Evolutionary conservation across 2,113 vertebrate species (phyloP).

Genomic region (Onychostruthus taczanowskii): DNA sequence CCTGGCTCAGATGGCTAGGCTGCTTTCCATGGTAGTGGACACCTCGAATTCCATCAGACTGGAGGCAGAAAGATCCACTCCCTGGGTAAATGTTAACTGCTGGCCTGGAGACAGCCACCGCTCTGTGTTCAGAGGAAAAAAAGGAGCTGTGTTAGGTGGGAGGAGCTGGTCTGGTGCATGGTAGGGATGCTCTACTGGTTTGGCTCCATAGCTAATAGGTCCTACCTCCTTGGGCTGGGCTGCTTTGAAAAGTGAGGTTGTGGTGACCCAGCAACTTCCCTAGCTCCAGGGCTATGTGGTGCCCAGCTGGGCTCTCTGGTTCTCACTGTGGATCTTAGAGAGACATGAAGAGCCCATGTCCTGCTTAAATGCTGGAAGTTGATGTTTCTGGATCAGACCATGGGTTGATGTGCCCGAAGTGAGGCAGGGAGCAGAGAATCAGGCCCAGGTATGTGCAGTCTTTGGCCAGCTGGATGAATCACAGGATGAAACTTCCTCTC

Average conservation of each 20-base stretch:
- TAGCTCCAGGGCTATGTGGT: accelerated
- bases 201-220: background rate
- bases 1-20: background rate
- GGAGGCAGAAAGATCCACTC: background rate
- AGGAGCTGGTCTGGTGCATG: background rate
- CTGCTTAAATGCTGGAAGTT: background rate
- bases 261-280: background rate
- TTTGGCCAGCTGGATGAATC: background rate
- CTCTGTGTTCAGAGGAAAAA: background rate
- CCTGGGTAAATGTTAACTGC: background rate
- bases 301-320: background rate
- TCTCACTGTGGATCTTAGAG: background rate
- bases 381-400: background rate
- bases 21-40: background rate
- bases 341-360: background rate
- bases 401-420: background rate
- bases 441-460: background rate
- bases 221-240: background rate
- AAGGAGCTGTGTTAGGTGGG: background rate
- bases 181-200: background rate
- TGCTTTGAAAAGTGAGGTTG: background rate
- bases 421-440: background rate
- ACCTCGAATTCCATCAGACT: background rate
- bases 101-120: accelerated
- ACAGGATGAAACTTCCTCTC: background rate